phyloP scores from a whole-genome alignment of 2,888 invertebrate genomes.

The Pinctada fucata region DNA sequence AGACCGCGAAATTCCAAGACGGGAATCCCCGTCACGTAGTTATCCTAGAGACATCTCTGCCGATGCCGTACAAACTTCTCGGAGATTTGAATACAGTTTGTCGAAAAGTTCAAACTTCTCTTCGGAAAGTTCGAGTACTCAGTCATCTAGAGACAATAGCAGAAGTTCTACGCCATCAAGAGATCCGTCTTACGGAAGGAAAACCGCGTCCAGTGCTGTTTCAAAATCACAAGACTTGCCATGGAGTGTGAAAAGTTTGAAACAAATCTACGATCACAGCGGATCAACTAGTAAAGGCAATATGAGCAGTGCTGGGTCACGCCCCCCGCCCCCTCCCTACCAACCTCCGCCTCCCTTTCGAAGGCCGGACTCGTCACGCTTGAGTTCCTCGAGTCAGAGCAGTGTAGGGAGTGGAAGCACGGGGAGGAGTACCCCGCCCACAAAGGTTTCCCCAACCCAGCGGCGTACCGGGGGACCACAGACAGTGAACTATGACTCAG shows the following conservation, averaged over 20 bases:
- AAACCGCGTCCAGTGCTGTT: not conserved
- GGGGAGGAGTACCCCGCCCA: constrained; percentile 35
- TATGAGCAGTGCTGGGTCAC: constrained; percentile 15
- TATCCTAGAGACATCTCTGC: not conserved
- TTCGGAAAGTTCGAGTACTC: not conserved
- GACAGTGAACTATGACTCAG: constrained; percentile 57
- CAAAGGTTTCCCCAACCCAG: constrained; percentile 36
- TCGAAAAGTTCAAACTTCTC: not conserved
- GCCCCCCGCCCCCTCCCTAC: constrained; percentile 55
- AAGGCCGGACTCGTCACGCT: constrained; percentile 52
- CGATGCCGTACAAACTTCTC: not conserved
- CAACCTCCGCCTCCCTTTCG: constrained; percentile 61
- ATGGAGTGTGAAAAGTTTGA: constrained; percentile 68
- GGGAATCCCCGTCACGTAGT: not conserved
- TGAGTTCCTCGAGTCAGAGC: constrained; percentile 62
- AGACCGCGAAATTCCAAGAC: not conserved
- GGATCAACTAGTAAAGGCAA: constrained; percentile 4
- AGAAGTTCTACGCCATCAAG: not conserved
- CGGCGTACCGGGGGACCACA: constrained; percentile 51
- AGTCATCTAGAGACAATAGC: constrained; percentile 2
- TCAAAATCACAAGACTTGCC: constrained; percentile 51
- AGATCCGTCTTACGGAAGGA: not conserved
- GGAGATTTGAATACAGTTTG: not conserved
- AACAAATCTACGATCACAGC: constrained; percentile 40
- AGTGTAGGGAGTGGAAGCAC: constrained; percentile 53